A percentile compares a stretch with the other conserved stretches of the same genome.
Evolutionary conservation across 2,797 vertebrate species (phyloP).

Genomic region (Arctocebus calabarensis): DNA sequence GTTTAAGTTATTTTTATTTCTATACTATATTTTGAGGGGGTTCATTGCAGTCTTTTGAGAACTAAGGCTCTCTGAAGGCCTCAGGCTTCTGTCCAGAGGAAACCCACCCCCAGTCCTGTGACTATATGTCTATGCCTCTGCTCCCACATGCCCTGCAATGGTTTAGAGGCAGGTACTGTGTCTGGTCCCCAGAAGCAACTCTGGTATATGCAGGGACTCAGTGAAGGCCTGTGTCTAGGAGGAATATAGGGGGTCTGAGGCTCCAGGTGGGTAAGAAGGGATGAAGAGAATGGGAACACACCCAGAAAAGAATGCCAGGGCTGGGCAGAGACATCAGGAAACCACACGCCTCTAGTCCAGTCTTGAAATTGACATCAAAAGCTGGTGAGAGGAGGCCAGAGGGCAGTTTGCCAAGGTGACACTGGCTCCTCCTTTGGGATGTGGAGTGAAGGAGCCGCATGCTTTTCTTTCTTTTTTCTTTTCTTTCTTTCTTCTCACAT

Average conservation of each 20-base stretch:
- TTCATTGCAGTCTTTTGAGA: not conserved
- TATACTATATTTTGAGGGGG: not conserved
- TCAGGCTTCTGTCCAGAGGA: not conserved
- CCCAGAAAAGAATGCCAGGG: slow-evolving; percentile 86
- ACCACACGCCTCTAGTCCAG: slow-evolving; percentile 87
- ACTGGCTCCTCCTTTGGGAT: not conserved
- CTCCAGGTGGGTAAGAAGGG: slow-evolving; percentile 84
- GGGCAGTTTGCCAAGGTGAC: not conserved
- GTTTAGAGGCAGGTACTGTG: slow-evolving; percentile 67
- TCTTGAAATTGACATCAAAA: slow-evolving; percentile 88
- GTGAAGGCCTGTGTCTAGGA: slow-evolving; percentile 79
- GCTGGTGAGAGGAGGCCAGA: slow-evolving; percentile 88
- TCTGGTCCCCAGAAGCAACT: slow-evolving; percentile 85
- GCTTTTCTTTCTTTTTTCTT: not conserved
- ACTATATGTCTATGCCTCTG: not conserved
- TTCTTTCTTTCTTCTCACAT: no score
- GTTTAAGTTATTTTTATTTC: not conserved
- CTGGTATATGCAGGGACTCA: slow-evolving; percentile 83
- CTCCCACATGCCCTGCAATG: slow-evolving; percentile 65
- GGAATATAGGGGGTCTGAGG: slow-evolving; percentile 79
- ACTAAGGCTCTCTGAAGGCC: not conserved
- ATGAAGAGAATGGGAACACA: slow-evolving; percentile 86
- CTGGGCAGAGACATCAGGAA: slow-evolving; percentile 88
- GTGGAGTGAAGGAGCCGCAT: not conserved
- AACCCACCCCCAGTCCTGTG: not conserved